A percentile compares a stretch with the other conserved stretches of the same genome.
These are phyloP conservation scores for Drosophila rellima DNA, from an alignment of 2,888 invertebrate genomes.

Conservation along the genomic window DNA sequence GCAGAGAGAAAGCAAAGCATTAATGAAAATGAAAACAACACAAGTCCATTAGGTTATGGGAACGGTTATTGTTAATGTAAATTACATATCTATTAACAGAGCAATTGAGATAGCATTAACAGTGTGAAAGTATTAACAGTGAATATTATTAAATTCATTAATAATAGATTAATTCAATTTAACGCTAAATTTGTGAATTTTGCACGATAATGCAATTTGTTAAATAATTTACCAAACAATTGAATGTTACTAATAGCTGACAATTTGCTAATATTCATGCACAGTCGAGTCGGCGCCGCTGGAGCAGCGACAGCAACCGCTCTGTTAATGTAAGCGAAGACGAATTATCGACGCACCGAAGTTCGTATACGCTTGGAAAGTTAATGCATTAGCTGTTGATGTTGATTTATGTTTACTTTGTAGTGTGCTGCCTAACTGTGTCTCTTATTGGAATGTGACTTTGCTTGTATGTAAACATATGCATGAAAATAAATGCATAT, in stretches of 20 bases:
- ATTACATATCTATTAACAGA: slow-evolving; percentile 7
- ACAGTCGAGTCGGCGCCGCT: slow-evolving; percentile 13
- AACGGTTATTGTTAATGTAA: slow-evolving; percentile 27
- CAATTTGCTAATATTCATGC: slow-evolving; percentile 22
- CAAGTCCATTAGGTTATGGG: not conserved
- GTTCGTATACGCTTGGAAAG: slow-evolving; percentile 23
- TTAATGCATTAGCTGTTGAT: too few relatives aligned
- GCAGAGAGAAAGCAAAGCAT: slow-evolving; percentile 46
- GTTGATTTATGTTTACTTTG: not conserved
- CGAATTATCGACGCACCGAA: slow-evolving; percentile 21
- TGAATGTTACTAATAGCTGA: slow-evolving; percentile 14
- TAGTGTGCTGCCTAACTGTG: not conserved
- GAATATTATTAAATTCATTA: not conserved
- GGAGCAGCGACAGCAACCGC: slow-evolving; percentile 1
- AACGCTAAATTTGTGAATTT: slow-evolving; percentile 8
- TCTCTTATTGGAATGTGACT: not conserved
- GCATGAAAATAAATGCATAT: not conserved
- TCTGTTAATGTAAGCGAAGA: slow-evolving; percentile 12
- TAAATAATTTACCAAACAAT: slow-evolving; percentile 10
- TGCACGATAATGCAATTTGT: slow-evolving; percentile 12
- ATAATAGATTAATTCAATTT: slow-evolving; percentile 14
- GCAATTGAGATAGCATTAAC: not conserved
- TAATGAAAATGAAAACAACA: slow-evolving; percentile 49
- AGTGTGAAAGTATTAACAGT: slow-evolving; percentile 5
- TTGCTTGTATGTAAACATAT: not conserved